Evolutionary conservation across 64 coral and sea anemone species (phyloP).

Genomic region (Montipora sp.): DNA sequence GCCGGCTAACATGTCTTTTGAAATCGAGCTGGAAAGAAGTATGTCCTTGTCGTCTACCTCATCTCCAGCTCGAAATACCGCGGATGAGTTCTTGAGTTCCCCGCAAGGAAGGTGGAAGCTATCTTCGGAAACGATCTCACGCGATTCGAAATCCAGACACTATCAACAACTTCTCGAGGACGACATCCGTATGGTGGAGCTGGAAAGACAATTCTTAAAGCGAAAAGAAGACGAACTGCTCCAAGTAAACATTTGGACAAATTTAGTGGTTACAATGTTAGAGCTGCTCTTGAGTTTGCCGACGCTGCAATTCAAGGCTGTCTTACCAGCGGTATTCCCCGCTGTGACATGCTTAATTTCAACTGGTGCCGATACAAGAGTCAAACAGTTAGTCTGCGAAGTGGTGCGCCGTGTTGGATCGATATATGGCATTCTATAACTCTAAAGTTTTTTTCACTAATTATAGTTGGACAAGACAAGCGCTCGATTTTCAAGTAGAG

Average conservation of each 20-base stretch:
- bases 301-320: constrained; percentile 97
- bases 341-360: constrained; percentile 92
- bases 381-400: constrained; percentile 92
- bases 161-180: constrained; percentile 77
- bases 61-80: constrained; percentile 76
- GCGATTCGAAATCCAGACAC: constrained; percentile 67
- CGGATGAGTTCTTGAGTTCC: constrained; percentile 33
- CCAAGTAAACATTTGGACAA: constrained; percentile 94
- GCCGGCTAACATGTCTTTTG: constrained; percentile 38
- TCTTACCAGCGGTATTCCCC: constrained; percentile 94
- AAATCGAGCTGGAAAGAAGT: constrained; percentile 78
- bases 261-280: constrained; percentile 86
- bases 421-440: constrained; percentile 95
- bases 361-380: constrained; percentile 82
- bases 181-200: constrained; percentile 73
- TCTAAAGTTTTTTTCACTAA: neutral
- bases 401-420: constrained; percentile 87
- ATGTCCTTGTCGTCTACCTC: constrained; percentile 74
- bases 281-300: constrained; percentile 86
- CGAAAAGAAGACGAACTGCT: constrained; percentile 88
- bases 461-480: neutral
- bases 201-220: constrained; percentile 88
- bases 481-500: no score
- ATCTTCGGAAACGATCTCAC: constrained; percentile 34
- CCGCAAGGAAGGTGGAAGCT: constrained; percentile 23